These are phyloP conservation scores for Todus mexicanus DNA, from an alignment of 2,797 vertebrate genomes.

Conservation along the genomic window DNA sequence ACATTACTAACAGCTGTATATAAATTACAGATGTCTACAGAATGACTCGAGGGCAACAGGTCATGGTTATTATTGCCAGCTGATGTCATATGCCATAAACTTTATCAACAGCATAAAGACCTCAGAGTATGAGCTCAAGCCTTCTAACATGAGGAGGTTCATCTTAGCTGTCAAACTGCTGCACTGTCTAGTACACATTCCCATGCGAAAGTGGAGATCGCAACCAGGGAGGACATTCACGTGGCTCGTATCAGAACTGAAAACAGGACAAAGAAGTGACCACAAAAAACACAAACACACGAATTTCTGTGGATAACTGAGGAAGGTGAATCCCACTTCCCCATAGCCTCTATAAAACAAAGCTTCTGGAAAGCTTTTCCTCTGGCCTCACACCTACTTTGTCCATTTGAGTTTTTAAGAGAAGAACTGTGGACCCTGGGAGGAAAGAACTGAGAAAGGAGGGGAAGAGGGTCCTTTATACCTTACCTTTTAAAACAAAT, in stretches of 20 bases:
- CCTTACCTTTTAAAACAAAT: neutral
- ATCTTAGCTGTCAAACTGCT: neutral
- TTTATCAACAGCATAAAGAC: neutral
- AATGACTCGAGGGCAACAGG: neutral
- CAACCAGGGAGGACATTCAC: rapidly evolving
- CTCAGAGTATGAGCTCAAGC: neutral
- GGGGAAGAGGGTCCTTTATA: neutral
- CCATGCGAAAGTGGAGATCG: neutral
- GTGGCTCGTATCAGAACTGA: neutral
- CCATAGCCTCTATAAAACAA: neutral
- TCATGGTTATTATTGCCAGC: neutral
- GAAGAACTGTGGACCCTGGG: neutral
- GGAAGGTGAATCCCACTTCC: neutral
- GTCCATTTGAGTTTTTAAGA: neutral
- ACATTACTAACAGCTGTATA: neutral
- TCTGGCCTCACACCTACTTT: neutral
- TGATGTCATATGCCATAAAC: slow-evolving; percentile 31
- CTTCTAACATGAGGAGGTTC: neutral
- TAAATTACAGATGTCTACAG: slow-evolving; percentile 17
- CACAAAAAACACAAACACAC: neutral
- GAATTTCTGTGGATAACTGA: neutral
- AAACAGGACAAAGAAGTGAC: neutral
- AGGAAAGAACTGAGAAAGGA: neutral
- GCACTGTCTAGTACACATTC: neutral
- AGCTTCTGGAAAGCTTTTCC: neutral